Evolutionary conservation across 1,140 invertebrate genomes (phyloP).

Genomic region (Macrobrachium nipponense): DNA sequence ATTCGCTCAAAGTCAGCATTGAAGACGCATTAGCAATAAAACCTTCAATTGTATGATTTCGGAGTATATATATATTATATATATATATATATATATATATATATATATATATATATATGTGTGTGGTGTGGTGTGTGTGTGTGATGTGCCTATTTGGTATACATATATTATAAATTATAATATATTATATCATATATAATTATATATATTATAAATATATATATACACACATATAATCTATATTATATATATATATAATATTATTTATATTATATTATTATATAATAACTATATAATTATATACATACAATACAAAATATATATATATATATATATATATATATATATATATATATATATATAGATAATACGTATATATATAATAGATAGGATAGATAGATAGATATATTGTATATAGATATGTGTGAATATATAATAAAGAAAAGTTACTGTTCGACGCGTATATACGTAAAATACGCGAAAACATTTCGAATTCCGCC

Average conservation of each 20-base stretch:
- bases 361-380: too few relatives aligned
- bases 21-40: too few relatives aligned
- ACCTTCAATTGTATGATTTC: too few relatives aligned
- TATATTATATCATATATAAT: neutral
- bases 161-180: neutral
- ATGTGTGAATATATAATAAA: neutral
- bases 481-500: too few relatives aligned
- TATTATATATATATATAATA: too few relatives aligned
- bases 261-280: too few relatives aligned
- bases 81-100: neutral
- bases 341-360: neutral
- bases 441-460: too few relatives aligned
- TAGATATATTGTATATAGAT: slow-evolving; percentile 13
- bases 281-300: neutral
- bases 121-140: too few relatives aligned
- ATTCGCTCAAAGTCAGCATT: too few relatives aligned
- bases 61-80: neutral
- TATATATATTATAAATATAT: neutral
- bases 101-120: too few relatives aligned
- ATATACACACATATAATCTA: neutral
- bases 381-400: neutral
- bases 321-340: slow-evolving; percentile 20
- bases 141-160: neutral
- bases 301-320: neutral
- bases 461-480: too few relatives aligned